phyloP scores from a whole-genome alignment of 2,888 invertebrate genomes.

The Stenodera caucasica region DNA sequence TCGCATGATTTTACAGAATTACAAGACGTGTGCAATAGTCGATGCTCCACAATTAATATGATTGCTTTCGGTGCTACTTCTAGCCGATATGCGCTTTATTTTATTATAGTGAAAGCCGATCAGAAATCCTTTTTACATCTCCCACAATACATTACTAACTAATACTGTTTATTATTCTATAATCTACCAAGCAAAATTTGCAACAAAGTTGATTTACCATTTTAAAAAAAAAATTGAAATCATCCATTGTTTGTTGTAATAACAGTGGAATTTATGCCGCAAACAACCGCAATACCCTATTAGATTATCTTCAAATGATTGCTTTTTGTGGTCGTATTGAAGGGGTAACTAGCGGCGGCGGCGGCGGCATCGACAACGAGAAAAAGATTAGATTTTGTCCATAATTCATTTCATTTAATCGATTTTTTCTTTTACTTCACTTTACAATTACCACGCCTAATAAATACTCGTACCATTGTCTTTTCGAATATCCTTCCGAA shows the following conservation, averaged over 20 bases:
- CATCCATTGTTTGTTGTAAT: not conserved
- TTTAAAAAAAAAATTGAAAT: not conserved
- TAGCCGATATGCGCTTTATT: no score
- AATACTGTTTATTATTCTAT: no score
- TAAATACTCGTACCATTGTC: not conserved
- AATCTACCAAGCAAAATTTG: no score
- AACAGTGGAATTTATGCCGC: not conserved
- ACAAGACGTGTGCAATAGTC: no score
- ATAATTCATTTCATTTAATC: not conserved
- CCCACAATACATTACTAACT: no score
- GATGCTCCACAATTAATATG: no score
- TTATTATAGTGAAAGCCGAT: no score
- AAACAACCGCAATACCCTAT: not conserved
- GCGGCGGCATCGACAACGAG: not conserved
- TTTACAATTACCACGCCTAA: not conserved
- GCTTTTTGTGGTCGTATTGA: not conserved
- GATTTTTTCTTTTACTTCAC: not conserved
- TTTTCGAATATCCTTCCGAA: not conserved
- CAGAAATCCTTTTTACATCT: no score
- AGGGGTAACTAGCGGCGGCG: not conserved
- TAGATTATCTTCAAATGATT: constrained; percentile 7
- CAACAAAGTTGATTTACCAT: no score
- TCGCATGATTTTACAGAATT: no score
- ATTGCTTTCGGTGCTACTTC: no score
- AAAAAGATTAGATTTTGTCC: constrained; percentile 1